Percentiles rank a stretch among this genome's conserved stretches.
Evolutionary conservation across 1,140 invertebrate species (phyloP).

Genomic region (Tetramorium simillimum): DNA sequence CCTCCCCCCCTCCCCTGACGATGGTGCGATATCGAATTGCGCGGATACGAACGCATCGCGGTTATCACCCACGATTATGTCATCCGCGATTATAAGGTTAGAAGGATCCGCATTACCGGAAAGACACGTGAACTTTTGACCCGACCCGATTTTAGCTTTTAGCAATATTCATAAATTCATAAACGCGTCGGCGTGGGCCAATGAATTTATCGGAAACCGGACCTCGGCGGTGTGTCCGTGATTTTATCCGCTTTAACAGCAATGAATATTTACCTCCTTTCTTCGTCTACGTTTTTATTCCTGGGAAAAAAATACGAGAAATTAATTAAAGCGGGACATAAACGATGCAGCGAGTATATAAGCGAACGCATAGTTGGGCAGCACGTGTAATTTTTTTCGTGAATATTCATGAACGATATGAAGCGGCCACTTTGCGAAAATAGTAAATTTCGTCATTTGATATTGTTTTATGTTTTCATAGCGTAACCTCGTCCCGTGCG

Average conservation of each 20-base stretch:
- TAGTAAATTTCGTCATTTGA: conserved; percentile 11
- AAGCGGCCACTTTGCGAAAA: conserved; percentile 3
- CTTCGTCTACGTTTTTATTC: conserved; percentile 26
- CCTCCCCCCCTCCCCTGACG: no score
- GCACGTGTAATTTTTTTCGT: background rate
- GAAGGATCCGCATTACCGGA: background rate
- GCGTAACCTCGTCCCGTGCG: background rate
- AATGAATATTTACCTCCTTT: conserved; percentile 70
- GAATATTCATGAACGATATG: conserved; percentile 34
- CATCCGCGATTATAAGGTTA: background rate
- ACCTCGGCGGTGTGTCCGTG: conserved; percentile 41
- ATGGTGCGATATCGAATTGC: conserved; percentile 3
- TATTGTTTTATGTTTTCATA: background rate
- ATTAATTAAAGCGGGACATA: conserved; percentile 64
- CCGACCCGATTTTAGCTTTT: conserved; percentile 63
- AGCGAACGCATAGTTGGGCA: background rate
- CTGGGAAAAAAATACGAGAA: conserved; percentile 24
- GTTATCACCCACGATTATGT: conserved; percentile 47
- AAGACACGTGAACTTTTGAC: conserved; percentile 69
- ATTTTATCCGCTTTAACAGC: conserved; percentile 65
- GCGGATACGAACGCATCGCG: background rate
- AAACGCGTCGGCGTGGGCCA: conserved; percentile 53
- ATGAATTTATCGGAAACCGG: conserved; percentile 66
- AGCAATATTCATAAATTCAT: conserved; percentile 75
- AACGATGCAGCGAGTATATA: background rate